Percentiles rank a stretch among this genome's conserved stretches.
These are phyloP conservation scores for Petrocephalus microphthalmus DNA, from an alignment of 2,113 vertebrate genomes.

Conservation along the genomic window DNA sequence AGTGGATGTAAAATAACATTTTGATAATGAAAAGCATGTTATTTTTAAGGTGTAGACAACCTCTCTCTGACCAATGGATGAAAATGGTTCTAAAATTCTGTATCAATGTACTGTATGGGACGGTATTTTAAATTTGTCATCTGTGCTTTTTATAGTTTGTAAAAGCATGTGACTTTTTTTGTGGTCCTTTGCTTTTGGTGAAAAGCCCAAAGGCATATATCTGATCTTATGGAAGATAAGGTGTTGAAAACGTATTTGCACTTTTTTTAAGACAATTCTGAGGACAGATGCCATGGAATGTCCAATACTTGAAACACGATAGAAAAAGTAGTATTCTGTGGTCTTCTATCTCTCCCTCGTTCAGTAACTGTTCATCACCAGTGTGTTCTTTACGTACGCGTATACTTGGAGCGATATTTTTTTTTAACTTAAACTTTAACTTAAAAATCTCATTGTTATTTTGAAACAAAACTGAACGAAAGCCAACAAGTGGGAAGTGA, in stretches of 20 bases:
- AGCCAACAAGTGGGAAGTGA: background rate
- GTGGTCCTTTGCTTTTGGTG: constrained; percentile 41
- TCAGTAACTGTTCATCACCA: background rate
- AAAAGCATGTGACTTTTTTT: constrained; percentile 53
- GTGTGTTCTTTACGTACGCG: constrained; percentile 2
- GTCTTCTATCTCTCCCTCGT: background rate
- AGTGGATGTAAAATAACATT: constrained; percentile 72
- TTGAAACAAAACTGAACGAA: constrained; percentile 43
- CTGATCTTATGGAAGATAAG: constrained; percentile 14
- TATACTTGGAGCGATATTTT: background rate
- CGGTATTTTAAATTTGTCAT: constrained; percentile 44
- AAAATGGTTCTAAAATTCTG: constrained; percentile 52
- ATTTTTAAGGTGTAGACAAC: constrained; percentile 57
- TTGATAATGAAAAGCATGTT: constrained; percentile 79
- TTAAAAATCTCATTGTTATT: constrained; percentile 41
- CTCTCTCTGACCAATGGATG: constrained; percentile 47
- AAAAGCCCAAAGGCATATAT: constrained; percentile 35
- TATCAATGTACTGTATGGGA: constrained; percentile 51
- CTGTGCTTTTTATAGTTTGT: constrained; percentile 55
- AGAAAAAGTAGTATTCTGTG: background rate
- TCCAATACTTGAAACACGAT: constrained; percentile 33
- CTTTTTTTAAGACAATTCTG: constrained; percentile 37
- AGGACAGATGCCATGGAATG: constrained; percentile 45
- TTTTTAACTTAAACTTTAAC: too few species aligned
- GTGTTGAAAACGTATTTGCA: constrained; percentile 44